Evolutionary conservation across 2,113 vertebrate genomes (phyloP).

Genomic region (Rattus rattus): DNA sequence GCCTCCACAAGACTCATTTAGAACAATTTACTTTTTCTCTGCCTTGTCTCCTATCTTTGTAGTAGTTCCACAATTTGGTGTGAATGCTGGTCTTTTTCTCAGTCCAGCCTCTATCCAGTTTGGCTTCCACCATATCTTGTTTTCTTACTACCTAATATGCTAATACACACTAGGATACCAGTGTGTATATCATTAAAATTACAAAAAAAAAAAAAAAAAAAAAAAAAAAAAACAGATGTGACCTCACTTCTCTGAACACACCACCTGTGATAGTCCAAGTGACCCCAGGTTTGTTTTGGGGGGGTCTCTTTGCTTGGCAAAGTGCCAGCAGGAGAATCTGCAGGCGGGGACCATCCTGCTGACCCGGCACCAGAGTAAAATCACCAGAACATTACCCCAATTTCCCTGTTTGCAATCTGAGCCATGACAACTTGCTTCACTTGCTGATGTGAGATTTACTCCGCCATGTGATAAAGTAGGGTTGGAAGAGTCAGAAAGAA

Average conservation of each 20-base stretch:
- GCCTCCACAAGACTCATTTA: background rate
- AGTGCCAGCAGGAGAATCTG: background rate
- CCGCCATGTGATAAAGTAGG: rapidly evolving
- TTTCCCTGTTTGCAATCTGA: background rate
- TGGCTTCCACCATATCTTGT: too few relatives aligned
- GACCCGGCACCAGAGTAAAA: background rate
- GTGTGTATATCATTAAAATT: too few relatives aligned
- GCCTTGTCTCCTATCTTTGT: background rate
- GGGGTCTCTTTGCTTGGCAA: background rate
- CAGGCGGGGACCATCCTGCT: rapidly evolving
- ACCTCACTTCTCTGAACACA: background rate
- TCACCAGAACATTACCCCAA: background rate
- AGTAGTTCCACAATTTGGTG: too few relatives aligned
- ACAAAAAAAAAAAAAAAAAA: too few relatives aligned
- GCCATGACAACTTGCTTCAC: background rate
- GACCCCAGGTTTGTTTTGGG: background rate
- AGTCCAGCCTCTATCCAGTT: background rate
- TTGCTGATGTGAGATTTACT: rapidly evolving
- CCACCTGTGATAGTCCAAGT: background rate
- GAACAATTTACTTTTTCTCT: background rate
- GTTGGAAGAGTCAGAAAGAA: rapidly evolving
- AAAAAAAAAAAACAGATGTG: background rate
- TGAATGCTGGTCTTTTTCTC: background rate
- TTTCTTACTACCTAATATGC: background rate
- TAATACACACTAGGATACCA: background rate